phyloP scores from a whole-genome alignment of 2,113 vertebrate species.

The Cynocephalus volans region DNA sequence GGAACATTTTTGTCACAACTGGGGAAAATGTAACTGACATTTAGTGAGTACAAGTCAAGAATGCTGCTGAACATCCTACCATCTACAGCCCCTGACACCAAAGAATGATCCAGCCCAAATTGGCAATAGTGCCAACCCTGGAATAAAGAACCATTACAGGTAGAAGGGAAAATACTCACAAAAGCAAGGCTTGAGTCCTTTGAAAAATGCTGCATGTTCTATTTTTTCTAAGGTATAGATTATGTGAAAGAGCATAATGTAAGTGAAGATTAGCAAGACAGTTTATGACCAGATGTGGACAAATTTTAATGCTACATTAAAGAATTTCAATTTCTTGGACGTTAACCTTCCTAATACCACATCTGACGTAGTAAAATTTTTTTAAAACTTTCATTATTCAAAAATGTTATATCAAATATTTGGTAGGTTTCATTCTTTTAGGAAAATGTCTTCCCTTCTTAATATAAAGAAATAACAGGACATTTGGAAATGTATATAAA shows the following conservation, averaged over 20 bases:
- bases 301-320: not conserved
- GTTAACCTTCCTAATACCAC: not conserved
- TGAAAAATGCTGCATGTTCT: not conserved
- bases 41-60: not conserved
- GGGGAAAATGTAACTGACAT: not conserved
- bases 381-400: not conserved
- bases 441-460: not conserved
- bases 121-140: not conserved
- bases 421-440: not conserved
- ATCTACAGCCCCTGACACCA: not conserved
- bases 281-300: not conserved
- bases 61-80: not conserved
- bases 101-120: not conserved
- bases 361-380: not conserved
- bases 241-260: not conserved
- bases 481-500: not conserved
- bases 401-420: conserved; percentile 45
- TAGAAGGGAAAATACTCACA: not conserved
- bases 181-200: not conserved
- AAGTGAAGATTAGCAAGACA: not conserved
- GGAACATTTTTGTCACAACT: not conserved
- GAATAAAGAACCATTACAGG: not conserved
- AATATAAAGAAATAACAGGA: conserved; percentile 14
- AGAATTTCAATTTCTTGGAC: not conserved
- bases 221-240: not conserved